Base-by-base conservation (phyloP, 2,797 vertebrate species). In the Xenentodon cancila region DNA sequence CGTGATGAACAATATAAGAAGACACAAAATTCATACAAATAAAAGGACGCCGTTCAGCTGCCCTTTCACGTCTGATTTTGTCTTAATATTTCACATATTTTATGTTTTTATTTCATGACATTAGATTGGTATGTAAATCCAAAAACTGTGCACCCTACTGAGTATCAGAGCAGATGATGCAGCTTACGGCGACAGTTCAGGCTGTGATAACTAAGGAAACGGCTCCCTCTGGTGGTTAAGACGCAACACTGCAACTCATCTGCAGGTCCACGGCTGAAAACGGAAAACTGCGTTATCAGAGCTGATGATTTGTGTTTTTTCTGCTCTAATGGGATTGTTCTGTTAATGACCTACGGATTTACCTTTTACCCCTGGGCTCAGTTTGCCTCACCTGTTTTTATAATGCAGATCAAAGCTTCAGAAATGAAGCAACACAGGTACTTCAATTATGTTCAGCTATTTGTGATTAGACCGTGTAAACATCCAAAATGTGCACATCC, bases 181-280 rank as follows among this genome's bases (percentile, higher is more conserved):
- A 0, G 19, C 4, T 17, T 9, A 12, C 59, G 25, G 22, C 7
- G n/a, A 8, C 1, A 5, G 7, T 4, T 20, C 0, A 4, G 1
- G 16, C 11, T 6, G 11, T 17, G 34, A 18, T 53, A 51, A 21
- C n/a, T 27, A 21, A 27, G 43, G 45, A 49, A 46, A 48, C 61
- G 78, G 68, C 20, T 73, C 79, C 90, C 61, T 88, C 74, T 45
- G 80, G 86, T 89, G 92, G 83, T 52, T 48, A 9, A 9, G 5
- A 6, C 0, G 20, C 20, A 37, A 45, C 43, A 84, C 68, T 84
- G 60, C 84, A 78, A 12, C 0, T 0, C 56, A n/a, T 45, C n/a
- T 32, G 3, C 69, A 53, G 11, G 6, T 64, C 50, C 2, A 6
- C 1, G 2, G 16, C 45, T 45, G 40, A 61, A 61, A 45, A 53